Base-by-base conservation (phyloP, 2,797 vertebrate species). In the Pseudomugil gertrudae region DNA sequence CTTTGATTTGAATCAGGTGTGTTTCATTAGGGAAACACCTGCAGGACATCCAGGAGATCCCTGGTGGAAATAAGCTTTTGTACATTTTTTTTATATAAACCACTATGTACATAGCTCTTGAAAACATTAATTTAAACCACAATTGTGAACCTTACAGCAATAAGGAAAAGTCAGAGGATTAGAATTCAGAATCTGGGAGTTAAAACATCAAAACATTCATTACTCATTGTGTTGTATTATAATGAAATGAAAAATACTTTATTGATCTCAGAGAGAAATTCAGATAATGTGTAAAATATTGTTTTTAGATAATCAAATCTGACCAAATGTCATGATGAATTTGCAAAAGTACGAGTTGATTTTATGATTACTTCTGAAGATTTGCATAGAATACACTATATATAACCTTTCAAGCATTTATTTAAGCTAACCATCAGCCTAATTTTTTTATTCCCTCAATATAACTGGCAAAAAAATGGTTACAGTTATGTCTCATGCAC, bases 401-500 rank as follows among this genome's bases (percentile, higher is more conserved):
- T 13, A 3, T 52, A 17, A 17, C 5, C 17, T 9, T 52, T 3
- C 29, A 29, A 27, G 13, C 3, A 27, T 52, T 52, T 4, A 52
- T 52, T 3, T 52, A 8, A 27, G 15, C 17, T 27, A 27, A 51
- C 0, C 2, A 5, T 10, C 3, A 51, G n/a, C 19, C 5, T 24
- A 2, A 2, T 1, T 27, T 2, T 27, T 26, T 51, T 51, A 50
- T 50, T 26, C 23, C 2, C 23, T 50, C 5, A 50, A 15, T 13
- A 24, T 14, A 50, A 50, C 14, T 24, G 11, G 15, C 48, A 26
- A 47, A 47, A n/a, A 5, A 38, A 36, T 63, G 32, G 19, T 57
- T 66, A 10, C 27, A 57, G 9, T 5, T 9, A 48, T 50, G 30
- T 57, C 9, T 57, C 21, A 17, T 66, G 33, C 24, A 57, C 50